These are phyloP conservation scores for Tetranychus cinnabarinus DNA, from an alignment of 1,140 invertebrate genomes.

Conservation along the genomic window DNA sequence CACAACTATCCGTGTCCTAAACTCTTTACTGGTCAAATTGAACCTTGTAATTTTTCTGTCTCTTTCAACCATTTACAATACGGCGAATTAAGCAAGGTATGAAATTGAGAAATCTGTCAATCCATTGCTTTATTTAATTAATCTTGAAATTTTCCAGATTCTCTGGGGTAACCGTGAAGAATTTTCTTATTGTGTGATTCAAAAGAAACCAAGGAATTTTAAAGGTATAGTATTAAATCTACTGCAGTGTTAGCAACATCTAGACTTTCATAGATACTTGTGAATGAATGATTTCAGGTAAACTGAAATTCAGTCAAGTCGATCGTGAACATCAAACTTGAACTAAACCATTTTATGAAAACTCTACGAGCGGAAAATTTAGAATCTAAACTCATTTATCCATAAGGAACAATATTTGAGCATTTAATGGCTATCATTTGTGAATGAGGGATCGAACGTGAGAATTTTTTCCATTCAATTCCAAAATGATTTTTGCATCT, in stretches of 20 bases:
- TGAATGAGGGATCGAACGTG: too few relatives aligned
- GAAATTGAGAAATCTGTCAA: background rate
- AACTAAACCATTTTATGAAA: too few relatives aligned
- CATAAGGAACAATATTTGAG: too few relatives aligned
- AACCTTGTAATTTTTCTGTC: constrained; percentile 50
- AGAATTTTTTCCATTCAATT: too few relatives aligned
- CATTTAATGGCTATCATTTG: too few relatives aligned
- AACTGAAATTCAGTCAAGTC: too few relatives aligned
- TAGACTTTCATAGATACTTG: too few relatives aligned
- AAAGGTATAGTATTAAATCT: background rate
- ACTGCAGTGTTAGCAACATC: background rate
- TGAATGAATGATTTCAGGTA: too few relatives aligned
- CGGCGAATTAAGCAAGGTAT: background rate
- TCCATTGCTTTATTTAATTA: background rate
- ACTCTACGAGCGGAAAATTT: too few relatives aligned
- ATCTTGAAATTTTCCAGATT: constrained; percentile 12
- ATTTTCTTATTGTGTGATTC: constrained; percentile 34
- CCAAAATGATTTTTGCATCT: too few relatives aligned
- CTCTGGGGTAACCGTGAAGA: constrained; percentile 25
- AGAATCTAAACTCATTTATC: too few relatives aligned
- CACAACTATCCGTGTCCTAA: constrained; percentile 50
- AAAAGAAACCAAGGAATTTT: constrained; percentile 3
- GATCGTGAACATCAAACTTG: too few relatives aligned
- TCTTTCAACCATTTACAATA: constrained; percentile 31
- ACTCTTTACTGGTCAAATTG: constrained; percentile 25